Percentiles rank a stretch among this genome's conserved stretches.
phyloP scores from a whole-genome alignment of 2,797 vertebrate genomes.

The Gymnocypris eckloni region DNA sequence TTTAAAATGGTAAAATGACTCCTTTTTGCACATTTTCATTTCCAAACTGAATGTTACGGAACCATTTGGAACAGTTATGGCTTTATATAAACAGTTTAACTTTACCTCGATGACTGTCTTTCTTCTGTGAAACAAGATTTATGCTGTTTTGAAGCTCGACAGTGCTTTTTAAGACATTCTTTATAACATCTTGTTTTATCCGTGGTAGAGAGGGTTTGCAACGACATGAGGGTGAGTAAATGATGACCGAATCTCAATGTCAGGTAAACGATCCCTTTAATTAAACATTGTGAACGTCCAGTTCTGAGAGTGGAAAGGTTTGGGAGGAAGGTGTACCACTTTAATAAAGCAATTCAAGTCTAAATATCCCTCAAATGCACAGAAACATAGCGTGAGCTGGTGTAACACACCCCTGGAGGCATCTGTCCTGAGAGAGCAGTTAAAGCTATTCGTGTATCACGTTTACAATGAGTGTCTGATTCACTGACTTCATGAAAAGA shows the following conservation, averaged over 20 bases:
- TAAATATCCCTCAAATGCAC: slow-evolving; percentile 47
- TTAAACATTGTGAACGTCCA: not conserved
- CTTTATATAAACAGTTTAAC: not conserved
- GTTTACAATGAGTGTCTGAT: slow-evolving; percentile 63
- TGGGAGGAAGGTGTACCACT: not conserved
- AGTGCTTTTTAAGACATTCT: not conserved
- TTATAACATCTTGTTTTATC: not conserved
- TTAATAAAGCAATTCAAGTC: slow-evolving; percentile 5
- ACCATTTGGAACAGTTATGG: not conserved
- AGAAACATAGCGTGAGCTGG: slow-evolving; percentile 2
- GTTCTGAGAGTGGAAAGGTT: not conserved
- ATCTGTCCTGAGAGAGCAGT: slow-evolving; percentile 41
- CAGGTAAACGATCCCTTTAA: not conserved
- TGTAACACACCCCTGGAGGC: slow-evolving; percentile 31
- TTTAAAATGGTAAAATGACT: too few species aligned
- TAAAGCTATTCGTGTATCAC: slow-evolving; percentile 55
- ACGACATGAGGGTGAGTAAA: not conserved
- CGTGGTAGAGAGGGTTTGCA: not conserved
- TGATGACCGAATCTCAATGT: slow-evolving; percentile 65
- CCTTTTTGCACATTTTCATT: too few species aligned
- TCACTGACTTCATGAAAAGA: slow-evolving; percentile 58
- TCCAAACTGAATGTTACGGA: not conserved
- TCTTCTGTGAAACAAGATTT: not conserved
- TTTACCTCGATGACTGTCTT: not conserved
- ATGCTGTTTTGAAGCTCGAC: not conserved